These are phyloP conservation scores for Lethenteron camtschaticum DNA, from an alignment of 2,113 vertebrate species.

Conservation along the genomic window DNA sequence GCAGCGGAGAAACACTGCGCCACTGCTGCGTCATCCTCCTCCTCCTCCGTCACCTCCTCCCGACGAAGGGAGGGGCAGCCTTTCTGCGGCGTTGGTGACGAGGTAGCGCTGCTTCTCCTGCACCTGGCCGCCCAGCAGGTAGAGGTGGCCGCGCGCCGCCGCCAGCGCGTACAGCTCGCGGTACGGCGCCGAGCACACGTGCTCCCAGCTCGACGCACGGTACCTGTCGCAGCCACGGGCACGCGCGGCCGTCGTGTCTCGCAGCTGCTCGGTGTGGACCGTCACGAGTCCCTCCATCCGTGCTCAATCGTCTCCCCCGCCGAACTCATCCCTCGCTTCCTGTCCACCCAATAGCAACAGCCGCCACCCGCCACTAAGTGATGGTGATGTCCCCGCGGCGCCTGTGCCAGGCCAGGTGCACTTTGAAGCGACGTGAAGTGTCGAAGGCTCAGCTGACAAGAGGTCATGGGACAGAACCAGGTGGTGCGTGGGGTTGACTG, in stretches of 20 bases:
- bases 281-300: not conserved
- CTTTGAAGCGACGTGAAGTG: no score
- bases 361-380: no score
- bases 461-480: no score
- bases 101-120: conserved; percentile 63
- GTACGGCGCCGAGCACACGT: conserved; percentile 46
- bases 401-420: no score
- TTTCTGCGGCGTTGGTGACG: conserved; percentile 68
- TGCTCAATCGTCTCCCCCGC: no score
- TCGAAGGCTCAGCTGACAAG: no score
- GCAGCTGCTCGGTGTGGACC: not conserved
- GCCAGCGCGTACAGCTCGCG: conserved; percentile 65
- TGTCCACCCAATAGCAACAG: no score
- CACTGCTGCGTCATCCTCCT: conserved; percentile 28
- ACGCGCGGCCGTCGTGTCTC: not conserved
- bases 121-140: conserved; percentile 75
- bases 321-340: no score
- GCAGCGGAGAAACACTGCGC: conserved; percentile 49
- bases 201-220: conserved; percentile 33
- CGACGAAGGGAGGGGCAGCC: conserved; percentile 8
- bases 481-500: no score
- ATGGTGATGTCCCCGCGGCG: no score
- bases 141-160: conserved; percentile 39
- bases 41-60: no score
- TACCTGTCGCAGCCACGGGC: no score